phyloP scores from a whole-genome alignment of 2,113 vertebrate genomes.

The Nesospiza acunhae region DNA sequence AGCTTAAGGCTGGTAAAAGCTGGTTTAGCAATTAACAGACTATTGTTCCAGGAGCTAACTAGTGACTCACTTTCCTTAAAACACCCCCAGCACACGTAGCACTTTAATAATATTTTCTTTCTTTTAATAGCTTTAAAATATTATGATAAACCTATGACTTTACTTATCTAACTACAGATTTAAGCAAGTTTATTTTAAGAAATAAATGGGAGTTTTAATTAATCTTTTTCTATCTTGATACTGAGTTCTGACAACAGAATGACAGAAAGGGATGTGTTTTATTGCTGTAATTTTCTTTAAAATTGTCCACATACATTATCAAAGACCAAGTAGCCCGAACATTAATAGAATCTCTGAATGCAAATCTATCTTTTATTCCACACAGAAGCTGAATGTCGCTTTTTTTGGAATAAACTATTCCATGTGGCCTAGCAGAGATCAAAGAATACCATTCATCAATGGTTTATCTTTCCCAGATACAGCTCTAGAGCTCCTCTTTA shows the following conservation, averaged over 20 bases:
- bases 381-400: not conserved
- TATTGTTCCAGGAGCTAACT: slow-evolving; percentile 12
- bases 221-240: not conserved
- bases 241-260: not conserved
- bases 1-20: slow-evolving; percentile 17
- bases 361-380: not conserved
- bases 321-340: not conserved
- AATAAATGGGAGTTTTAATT: slow-evolving; percentile 8
- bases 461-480: not conserved
- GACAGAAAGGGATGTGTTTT: not conserved
- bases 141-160: not conserved
- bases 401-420: not conserved
- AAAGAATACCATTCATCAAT: not conserved
- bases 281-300: not conserved
- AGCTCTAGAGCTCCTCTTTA: not conserved
- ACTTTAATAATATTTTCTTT: not conserved
- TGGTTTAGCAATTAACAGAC: slow-evolving; percentile 39
- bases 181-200: slow-evolving; percentile 3
- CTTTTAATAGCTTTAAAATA: slow-evolving; percentile 29
- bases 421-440: not conserved
- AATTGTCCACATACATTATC: not conserved
- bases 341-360: not conserved
- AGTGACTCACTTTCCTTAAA: slow-evolving; percentile 6
- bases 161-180: not conserved
- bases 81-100: not conserved